Evolutionary conservation across 2,888 invertebrate genomes (phyloP).

Genomic region (Atethmia centrago): DNA sequence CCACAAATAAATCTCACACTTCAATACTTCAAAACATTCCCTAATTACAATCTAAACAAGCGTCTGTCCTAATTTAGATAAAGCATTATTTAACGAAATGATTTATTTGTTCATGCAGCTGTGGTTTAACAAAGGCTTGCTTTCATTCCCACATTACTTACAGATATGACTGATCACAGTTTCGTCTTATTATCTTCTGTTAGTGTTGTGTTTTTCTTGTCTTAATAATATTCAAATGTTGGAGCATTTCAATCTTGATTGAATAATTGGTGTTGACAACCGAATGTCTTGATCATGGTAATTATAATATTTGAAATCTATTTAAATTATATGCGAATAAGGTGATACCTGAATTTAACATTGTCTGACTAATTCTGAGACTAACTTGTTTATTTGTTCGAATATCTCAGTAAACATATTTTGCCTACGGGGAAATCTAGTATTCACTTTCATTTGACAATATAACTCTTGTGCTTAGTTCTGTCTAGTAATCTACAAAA

Average conservation of each 20-base stretch:
- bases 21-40: slow-evolving; percentile 38
- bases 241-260: slow-evolving; percentile 47
- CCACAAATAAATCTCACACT: slow-evolving; percentile 8
- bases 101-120: slow-evolving; percentile 84
- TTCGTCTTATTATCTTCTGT: slow-evolving; percentile 70
- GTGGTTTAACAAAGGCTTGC: slow-evolving; percentile 75
- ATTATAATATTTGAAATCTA: slow-evolving; percentile 45
- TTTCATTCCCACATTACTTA: slow-evolving; percentile 86
- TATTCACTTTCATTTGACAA: slow-evolving; percentile 13
- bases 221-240: slow-evolving; percentile 40
- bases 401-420: slow-evolving; percentile 30
- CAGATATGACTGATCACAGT: slow-evolving; percentile 82
- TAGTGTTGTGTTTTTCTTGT: slow-evolving; percentile 50
- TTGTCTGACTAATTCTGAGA: slow-evolving; percentile 45
- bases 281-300: slow-evolving; percentile 43
- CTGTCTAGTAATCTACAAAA: too few species aligned
- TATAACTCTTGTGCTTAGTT: neutral
- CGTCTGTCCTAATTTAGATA: slow-evolving; percentile 80
- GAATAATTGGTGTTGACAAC: slow-evolving; percentile 52
- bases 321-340: slow-evolving; percentile 55
- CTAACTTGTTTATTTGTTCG: slow-evolving; percentile 40
- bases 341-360: slow-evolving; percentile 51
- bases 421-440: slow-evolving; percentile 19
- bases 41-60: slow-evolving; percentile 75
- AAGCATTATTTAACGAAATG: slow-evolving; percentile 79